Evolutionary conservation across 2,113 vertebrate species (phyloP).

Genomic region (Myocastor coypus): DNA sequence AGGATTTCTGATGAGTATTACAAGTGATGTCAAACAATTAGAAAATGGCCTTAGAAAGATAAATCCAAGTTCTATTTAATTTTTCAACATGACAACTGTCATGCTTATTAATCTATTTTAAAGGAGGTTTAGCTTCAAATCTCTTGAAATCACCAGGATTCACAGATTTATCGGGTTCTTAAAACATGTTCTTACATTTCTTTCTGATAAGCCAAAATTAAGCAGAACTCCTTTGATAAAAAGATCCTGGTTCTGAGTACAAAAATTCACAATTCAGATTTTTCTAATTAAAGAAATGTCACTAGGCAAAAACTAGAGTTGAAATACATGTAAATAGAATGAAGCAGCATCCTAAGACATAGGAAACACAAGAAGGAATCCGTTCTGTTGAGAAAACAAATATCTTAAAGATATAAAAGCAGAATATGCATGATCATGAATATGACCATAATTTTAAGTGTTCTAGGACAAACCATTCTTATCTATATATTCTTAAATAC

Average conservation of each 20-base stretch:
- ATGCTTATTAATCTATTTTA: slow-evolving; percentile 16
- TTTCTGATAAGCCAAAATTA: not conserved
- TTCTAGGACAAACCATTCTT: slow-evolving; percentile 18
- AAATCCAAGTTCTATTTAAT: slow-evolving; percentile 41
- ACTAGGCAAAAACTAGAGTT: slow-evolving; percentile 44
- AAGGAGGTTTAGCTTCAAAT: not conserved
- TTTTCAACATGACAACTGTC: slow-evolving; percentile 45
- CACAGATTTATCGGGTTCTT: not conserved
- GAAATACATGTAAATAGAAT: slow-evolving; percentile 14
- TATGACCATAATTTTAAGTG: slow-evolving; percentile 39
- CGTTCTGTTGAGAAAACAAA: not conserved
- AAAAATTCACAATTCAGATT: slow-evolving; percentile 40
- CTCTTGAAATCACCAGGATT: not conserved
- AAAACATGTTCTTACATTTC: not conserved
- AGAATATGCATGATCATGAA: slow-evolving; percentile 13
- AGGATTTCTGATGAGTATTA: slow-evolving; percentile 18
- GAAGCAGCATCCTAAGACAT: slow-evolving; percentile 15
- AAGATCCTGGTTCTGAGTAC: not conserved
- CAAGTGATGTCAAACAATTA: slow-evolving; percentile 30
- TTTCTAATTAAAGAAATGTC: slow-evolving; percentile 51
- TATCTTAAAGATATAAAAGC: not conserved
- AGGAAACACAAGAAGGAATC: slow-evolving; percentile 7
- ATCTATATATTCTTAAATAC: not conserved
- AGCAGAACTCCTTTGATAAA: not conserved
- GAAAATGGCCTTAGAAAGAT: not conserved